Percentiles rank a stretch among this genome's conserved stretches.
Conservation (phyloP, 1,140 invertebrate species). For the Polyergus mexicanus region DNA sequence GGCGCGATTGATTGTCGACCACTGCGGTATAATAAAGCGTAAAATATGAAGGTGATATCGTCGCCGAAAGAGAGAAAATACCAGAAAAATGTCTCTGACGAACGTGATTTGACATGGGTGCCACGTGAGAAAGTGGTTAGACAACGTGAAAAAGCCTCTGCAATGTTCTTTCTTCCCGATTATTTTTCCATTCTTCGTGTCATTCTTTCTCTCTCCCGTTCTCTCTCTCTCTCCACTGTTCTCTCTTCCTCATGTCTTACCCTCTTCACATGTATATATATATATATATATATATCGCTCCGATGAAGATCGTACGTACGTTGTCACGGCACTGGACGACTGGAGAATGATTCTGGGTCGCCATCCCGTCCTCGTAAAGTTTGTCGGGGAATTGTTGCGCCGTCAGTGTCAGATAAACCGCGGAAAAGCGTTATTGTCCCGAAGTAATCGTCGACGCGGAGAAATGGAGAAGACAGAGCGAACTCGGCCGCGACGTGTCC, state of each 20-base stretch:
- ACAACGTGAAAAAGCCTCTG: slow-evolving; percentile 39
- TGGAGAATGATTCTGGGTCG: slow-evolving; percentile 55
- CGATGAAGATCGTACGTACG: slow-evolving; percentile 55
- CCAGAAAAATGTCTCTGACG: background rate
- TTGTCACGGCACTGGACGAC: slow-evolving; percentile 22
- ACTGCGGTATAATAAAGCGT: background rate
- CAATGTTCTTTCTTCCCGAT: slow-evolving; percentile 4
- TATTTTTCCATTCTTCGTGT: slow-evolving; percentile 29
- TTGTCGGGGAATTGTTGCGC: slow-evolving; percentile 62
- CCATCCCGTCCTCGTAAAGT: slow-evolving; percentile 54
- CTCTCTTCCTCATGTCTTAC: background rate
- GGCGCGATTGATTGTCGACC: background rate
- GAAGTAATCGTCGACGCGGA: slow-evolving; percentile 60
- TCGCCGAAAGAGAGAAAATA: background rate
- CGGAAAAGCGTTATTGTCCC: slow-evolving; percentile 66
- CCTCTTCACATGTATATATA: no score
- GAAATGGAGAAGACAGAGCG: slow-evolving; percentile 39
- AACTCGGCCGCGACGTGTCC: slow-evolving; percentile 46
- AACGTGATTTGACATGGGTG: slow-evolving; percentile 40
- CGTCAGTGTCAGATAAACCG: slow-evolving; percentile 64
- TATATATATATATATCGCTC: background rate
- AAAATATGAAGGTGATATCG: slow-evolving; percentile 16
- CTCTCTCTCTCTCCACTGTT: background rate
- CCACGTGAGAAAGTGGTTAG: background rate
- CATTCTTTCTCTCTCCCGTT: background rate